Evolutionary conservation across 2,888 invertebrate species (phyloP).

Genomic region (Tetanocera ferruginea): DNA sequence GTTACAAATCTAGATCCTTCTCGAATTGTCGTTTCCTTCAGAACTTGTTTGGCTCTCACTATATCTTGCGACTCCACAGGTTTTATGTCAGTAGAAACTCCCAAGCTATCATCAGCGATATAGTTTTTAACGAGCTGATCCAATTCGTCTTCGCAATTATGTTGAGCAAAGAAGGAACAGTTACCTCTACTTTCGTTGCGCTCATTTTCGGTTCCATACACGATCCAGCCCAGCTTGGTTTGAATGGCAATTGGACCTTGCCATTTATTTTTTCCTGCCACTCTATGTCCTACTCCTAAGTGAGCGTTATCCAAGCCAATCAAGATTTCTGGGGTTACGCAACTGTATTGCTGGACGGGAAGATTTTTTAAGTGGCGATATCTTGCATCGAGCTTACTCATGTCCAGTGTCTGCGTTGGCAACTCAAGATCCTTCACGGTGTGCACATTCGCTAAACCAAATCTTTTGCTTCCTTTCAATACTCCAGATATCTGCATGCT

Average conservation of each 20-base stretch:
- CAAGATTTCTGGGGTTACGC: slow-evolving; percentile 29
- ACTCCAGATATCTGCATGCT: slow-evolving; percentile 40
- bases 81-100: not conserved
- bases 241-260: slow-evolving; percentile 7
- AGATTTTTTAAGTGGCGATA: slow-evolving; percentile 31
- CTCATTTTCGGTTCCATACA: not conserved
- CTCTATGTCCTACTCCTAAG: slow-evolving; percentile 20
- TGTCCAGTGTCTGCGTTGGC: slow-evolving; percentile 38
- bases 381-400: slow-evolving; percentile 22
- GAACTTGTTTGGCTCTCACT: no score
- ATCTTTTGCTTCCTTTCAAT: slow-evolving; percentile 17
- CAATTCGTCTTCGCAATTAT: not conserved
- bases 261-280: slow-evolving; percentile 8
- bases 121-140: slow-evolving; percentile 12
- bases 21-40: no score
- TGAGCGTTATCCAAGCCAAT: slow-evolving; percentile 41
- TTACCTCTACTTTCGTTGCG: not conserved
- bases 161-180: not conserved
- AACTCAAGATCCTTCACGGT: slow-evolving; percentile 35
- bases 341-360: slow-evolving; percentile 8
- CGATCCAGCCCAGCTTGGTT: not conserved
- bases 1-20: no score
- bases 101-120: slow-evolving; percentile 7
- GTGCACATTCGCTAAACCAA: slow-evolving; percentile 36
- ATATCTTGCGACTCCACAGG: not conserved